Evolutionary conservation across 2,113 vertebrate species (phyloP).

Genomic region (Pimephales promelas): DNA sequence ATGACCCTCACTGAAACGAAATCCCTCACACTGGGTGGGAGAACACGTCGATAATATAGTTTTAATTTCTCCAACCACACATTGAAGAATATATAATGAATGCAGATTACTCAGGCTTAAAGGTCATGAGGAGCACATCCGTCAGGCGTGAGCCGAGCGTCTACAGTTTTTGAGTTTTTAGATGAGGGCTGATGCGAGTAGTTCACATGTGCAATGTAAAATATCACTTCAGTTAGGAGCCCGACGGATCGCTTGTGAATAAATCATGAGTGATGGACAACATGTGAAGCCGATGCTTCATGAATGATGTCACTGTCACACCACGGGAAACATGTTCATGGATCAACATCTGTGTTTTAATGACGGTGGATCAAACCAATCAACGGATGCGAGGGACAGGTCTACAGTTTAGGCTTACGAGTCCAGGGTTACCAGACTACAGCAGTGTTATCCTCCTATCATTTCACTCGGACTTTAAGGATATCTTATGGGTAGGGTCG

Average conservation of each 20-base stretch:
- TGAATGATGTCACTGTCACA: too few relatives aligned
- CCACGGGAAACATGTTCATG: too few relatives aligned
- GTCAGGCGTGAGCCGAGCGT: background rate
- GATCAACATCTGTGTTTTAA: too few relatives aligned
- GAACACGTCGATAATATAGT: background rate
- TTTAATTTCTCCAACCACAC: background rate
- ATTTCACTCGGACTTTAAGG: too few relatives aligned
- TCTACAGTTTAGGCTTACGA: too few relatives aligned
- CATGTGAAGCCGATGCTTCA: background rate
- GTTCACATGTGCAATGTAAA: background rate
- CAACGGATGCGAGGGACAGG: too few relatives aligned
- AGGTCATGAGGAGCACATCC: background rate
- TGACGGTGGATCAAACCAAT: too few relatives aligned
- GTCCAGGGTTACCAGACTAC: too few relatives aligned
- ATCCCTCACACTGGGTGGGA: too few relatives aligned
- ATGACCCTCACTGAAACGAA: background rate
- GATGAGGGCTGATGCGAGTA: background rate
- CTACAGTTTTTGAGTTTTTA: background rate
- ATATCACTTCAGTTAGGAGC: background rate
- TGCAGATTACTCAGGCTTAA: constrained; percentile 16
- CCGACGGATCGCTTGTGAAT: background rate
- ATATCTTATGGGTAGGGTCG: too few relatives aligned
- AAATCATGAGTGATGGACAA: background rate
- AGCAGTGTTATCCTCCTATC: too few relatives aligned
- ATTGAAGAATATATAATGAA: background rate